These are phyloP conservation scores for Mus musculus DNA, from an alignment of 2,113 vertebrate species.

Conservation along the genomic window DNA sequence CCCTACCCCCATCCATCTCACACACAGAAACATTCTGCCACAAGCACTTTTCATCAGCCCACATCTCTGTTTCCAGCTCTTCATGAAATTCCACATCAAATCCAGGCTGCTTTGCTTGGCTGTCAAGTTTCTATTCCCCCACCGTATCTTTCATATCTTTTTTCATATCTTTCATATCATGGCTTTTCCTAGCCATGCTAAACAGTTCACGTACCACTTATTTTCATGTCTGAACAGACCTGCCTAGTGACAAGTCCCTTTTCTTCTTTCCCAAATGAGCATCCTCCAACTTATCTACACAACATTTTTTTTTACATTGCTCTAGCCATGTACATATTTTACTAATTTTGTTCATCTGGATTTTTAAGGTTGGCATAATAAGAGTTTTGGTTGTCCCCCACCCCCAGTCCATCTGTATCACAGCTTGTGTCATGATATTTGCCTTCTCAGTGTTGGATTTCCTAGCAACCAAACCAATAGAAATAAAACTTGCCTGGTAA, in stretches of 20 bases:
- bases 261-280: conserved; percentile 3
- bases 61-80: not conserved
- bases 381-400: not conserved
- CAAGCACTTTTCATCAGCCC: not conserved
- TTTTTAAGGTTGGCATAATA: not conserved
- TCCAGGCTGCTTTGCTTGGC: not conserved
- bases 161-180: not conserved
- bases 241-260: not conserved
- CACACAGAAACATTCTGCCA: not conserved
- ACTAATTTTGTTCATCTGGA: not conserved
- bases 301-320: not conserved
- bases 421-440: not conserved
- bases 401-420: not conserved
- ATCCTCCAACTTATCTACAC: not conserved
- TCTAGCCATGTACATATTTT: not conserved
- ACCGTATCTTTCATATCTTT: not conserved
- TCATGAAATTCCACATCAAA: not conserved
- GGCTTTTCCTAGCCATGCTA: not conserved
- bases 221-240: not conserved
- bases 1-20: not conserved
- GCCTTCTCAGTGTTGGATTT: conserved; percentile 6
- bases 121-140: not conserved
- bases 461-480: conserved; percentile 15
- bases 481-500: conserved; percentile 41
- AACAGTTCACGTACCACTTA: not conserved